phyloP scores from a whole-genome alignment of 2,888 invertebrate species.

The Dexiosoma caninum region DNA sequence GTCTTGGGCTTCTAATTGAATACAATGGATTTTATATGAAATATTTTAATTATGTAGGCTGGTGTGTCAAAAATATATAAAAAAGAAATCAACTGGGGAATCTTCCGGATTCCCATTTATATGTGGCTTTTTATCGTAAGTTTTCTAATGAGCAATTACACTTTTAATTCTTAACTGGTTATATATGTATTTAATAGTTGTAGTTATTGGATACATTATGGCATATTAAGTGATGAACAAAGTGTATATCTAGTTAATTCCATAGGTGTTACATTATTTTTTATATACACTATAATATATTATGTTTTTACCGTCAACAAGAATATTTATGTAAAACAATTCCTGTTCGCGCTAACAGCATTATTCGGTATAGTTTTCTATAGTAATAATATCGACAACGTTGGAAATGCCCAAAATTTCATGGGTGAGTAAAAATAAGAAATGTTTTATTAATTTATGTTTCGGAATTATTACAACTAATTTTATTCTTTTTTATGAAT shows the following conservation, averaged over 20 bases:
- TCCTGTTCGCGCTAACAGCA: constrained; percentile 79
- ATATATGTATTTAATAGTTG: constrained; percentile 79
- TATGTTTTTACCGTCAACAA: constrained; percentile 86
- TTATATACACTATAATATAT: constrained; percentile 84
- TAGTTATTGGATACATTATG: constrained; percentile 89
- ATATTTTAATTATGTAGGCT: constrained; percentile 79
- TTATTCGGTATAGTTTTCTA: constrained; percentile 81
- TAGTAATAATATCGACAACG: constrained; percentile 80
- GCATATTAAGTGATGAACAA: constrained; percentile 84
- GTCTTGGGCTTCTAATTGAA: constrained; percentile 73
- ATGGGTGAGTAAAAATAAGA: constrained; percentile 82
- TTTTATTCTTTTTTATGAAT: too few relatives aligned
- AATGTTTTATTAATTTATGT: too few relatives aligned
- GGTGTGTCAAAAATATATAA: constrained; percentile 86
- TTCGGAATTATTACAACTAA: too few relatives aligned
- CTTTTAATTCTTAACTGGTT: not conserved
- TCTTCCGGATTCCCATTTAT: constrained; percentile 87
- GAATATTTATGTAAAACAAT: constrained; percentile 82
- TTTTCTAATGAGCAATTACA: constrained; percentile 64
- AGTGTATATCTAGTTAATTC: constrained; percentile 87
- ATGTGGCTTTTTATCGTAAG: constrained; percentile 87
- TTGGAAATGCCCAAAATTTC: constrained; percentile 79
- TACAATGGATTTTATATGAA: not conserved
- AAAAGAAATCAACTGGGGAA: constrained; percentile 86
- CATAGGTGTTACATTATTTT: constrained; percentile 85